Conservation (phyloP, 2,888 invertebrate species). For the Endotricha flammealis region DNA sequence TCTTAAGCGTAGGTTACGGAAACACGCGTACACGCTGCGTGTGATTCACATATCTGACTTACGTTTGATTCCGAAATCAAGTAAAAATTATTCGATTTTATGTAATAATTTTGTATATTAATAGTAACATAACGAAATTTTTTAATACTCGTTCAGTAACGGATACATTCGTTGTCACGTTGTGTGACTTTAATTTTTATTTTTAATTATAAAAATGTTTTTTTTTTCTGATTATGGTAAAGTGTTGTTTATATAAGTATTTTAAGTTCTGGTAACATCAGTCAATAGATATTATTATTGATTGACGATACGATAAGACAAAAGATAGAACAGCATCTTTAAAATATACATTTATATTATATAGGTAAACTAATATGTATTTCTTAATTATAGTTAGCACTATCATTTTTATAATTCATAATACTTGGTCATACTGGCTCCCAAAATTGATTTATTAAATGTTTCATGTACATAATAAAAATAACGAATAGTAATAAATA, state of each 20-base stretch:
- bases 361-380: no score
- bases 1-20: no score
- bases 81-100: not conserved
- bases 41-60: no score
- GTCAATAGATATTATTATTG: no score
- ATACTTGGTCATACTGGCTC: not conserved
- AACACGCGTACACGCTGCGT: no score
- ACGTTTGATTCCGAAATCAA: no score
- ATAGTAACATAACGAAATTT: not conserved
- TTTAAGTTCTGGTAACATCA: no score
- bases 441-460: no score
- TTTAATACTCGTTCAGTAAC: not conserved
- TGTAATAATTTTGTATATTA: not conserved
- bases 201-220: not conserved
- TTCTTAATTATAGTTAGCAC: no score
- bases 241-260: not conserved
- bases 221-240: not conserved
- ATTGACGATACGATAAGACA: no score
- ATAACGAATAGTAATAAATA: conserved; percentile 9
- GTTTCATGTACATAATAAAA: not conserved
- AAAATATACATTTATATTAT: no score
- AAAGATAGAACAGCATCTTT: no score
- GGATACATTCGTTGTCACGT: not conserved
- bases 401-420: not conserved
- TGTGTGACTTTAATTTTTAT: not conserved